These are phyloP conservation scores for Hymenochirus boettgeri DNA, from an alignment of 2,113 vertebrate genomes.

Conservation along the genomic window DNA sequence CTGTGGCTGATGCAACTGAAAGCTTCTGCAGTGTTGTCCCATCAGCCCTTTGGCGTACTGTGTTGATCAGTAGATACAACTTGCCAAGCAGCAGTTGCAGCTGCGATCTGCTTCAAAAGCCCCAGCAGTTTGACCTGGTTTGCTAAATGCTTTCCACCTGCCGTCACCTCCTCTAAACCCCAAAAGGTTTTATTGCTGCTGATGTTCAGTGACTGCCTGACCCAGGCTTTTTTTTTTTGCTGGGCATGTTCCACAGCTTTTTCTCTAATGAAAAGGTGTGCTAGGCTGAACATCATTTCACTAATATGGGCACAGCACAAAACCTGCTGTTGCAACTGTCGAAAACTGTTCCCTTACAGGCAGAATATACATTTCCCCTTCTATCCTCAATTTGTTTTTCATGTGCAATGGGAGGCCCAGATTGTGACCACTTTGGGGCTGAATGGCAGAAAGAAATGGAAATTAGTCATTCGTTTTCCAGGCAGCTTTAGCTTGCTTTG, in stretches of 20 bases:
- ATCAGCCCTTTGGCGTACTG: constrained; percentile 63
- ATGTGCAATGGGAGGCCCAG: not conserved
- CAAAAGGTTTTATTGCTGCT: constrained; percentile 44
- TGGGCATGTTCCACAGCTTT: constrained; percentile 45
- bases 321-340: constrained; percentile 2
- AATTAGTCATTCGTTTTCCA: constrained; percentile 56
- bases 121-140: constrained; percentile 18
- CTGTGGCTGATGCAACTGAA: constrained; percentile 57
- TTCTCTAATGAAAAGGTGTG: constrained; percentile 42
- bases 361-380: constrained; percentile 21
- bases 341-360: not conserved
- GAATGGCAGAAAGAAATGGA: constrained; percentile 36
- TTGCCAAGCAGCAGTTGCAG: constrained; percentile 43
- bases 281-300: constrained; percentile 23
- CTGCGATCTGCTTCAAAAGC: not conserved
- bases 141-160: constrained; percentile 49
- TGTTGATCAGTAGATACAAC: constrained; percentile 59
- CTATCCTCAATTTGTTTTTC: constrained; percentile 21
- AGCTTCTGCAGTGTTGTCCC: constrained; percentile 64
- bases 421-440: constrained; percentile 43
- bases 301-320: constrained; percentile 12
- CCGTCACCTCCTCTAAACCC: constrained; percentile 47
- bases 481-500: constrained; percentile 48
- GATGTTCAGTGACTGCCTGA: constrained; percentile 48
- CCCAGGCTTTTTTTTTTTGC: constrained; percentile 32